These are phyloP conservation scores for Ataeniobius toweri DNA, from an alignment of 2,797 vertebrate genomes.

Conservation along the genomic window DNA sequence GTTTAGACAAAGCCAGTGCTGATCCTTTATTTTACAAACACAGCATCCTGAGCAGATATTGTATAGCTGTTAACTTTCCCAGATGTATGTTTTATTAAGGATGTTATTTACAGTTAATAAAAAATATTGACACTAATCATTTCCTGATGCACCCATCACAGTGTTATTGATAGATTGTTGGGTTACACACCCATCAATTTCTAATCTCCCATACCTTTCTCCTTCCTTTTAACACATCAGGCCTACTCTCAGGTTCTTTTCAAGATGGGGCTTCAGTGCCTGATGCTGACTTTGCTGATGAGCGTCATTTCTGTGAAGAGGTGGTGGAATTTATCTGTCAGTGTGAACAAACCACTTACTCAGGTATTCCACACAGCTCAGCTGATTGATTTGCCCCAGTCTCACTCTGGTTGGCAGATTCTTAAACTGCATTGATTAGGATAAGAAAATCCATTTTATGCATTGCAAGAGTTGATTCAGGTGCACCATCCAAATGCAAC, in stretches of 20 bases:
- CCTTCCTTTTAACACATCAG: background rate
- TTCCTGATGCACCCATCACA: background rate
- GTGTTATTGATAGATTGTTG: too few relatives aligned
- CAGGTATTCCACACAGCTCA: slow-evolving; percentile 41
- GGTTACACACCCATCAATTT: too few relatives aligned
- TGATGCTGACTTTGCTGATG: slow-evolving; percentile 3
- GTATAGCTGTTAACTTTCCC: too few relatives aligned
- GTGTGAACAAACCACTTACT: slow-evolving; percentile 32
- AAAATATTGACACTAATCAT: background rate
- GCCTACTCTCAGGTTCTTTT: background rate
- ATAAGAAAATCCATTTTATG: slow-evolving; percentile 64
- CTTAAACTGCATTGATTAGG: slow-evolving; percentile 58
- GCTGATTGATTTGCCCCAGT: slow-evolving; percentile 58
- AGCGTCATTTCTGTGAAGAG: slow-evolving; percentile 26
- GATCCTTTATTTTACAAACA: too few relatives aligned
- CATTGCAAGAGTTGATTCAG: slow-evolving; percentile 63
- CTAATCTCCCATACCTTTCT: background rate
- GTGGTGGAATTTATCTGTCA: slow-evolving; percentile 41
- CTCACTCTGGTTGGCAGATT: slow-evolving; percentile 47
- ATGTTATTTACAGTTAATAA: background rate
- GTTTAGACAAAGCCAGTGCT: too few relatives aligned
- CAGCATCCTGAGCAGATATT: too few relatives aligned
- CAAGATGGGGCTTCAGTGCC: background rate
- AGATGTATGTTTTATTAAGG: too few relatives aligned
- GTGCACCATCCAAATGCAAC: slow-evolving; percentile 61